Conservation (phyloP, 2,797 vertebrate species). For the Chaunax sp. region DNA sequence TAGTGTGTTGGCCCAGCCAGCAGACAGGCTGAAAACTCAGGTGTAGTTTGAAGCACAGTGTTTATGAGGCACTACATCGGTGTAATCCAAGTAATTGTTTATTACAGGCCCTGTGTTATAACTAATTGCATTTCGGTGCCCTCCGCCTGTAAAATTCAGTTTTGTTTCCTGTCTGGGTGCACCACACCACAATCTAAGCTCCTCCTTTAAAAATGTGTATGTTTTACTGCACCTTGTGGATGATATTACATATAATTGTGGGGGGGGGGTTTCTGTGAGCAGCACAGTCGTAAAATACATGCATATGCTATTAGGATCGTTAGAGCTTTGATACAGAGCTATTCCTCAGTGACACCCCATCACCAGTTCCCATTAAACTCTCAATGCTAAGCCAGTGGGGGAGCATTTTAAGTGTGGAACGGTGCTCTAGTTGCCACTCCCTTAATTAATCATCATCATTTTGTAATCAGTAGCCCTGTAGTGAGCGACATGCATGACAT, state of each 20-base stretch:
- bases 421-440: conserved; percentile 64
- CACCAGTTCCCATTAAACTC: conserved; percentile 71
- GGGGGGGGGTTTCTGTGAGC: conserved; percentile 41
- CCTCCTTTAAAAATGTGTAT: conserved; percentile 56
- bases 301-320: conserved; percentile 75
- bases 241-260: conserved; percentile 71
- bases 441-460: conserved; percentile 77
- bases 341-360: conserved; percentile 77
- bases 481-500: conserved; percentile 53
- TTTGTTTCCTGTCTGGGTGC: conserved; percentile 77
- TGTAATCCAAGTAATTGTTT: conserved; percentile 80
- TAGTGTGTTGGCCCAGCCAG: conserved; percentile 47
- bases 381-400: conserved; percentile 46
- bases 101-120: conserved; percentile 64
- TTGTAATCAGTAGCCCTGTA: conserved; percentile 75
- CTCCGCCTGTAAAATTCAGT: conserved; percentile 70
- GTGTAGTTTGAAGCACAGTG: conserved; percentile 64
- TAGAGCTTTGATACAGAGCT: conserved; percentile 69
- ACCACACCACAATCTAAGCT: conserved; percentile 57
- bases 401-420: conserved; percentile 62
- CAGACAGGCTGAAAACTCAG: conserved; percentile 71
- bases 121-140: conserved; percentile 74
- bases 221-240: conserved; percentile 68
- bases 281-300: conserved; percentile 69
- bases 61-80: conserved; percentile 68